phyloP scores from a whole-genome alignment of 2,888 invertebrate species.

The Oscheius sp. region DNA sequence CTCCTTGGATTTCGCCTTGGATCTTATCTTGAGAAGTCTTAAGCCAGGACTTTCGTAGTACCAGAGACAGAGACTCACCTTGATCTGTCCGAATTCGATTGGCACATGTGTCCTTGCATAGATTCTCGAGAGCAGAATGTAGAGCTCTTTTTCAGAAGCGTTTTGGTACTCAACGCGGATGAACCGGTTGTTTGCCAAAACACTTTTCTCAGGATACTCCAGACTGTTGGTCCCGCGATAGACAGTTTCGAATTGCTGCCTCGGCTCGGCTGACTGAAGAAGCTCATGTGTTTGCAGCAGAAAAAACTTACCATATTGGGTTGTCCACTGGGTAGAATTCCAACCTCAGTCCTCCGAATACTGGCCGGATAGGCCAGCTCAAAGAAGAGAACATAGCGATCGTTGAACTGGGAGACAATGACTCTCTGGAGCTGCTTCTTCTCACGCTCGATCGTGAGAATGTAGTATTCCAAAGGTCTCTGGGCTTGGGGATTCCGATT shows the following conservation, averaged over 20 bases:
- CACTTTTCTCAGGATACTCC: background rate
- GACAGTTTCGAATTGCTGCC: background rate
- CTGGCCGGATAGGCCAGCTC: conserved; percentile 5
- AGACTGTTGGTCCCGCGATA: background rate
- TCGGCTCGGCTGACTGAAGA: background rate
- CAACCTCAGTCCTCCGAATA: background rate
- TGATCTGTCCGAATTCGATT: background rate
- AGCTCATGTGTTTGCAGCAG: background rate
- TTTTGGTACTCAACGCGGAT: background rate
- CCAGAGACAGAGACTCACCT: background rate
- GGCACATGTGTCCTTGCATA: background rate
- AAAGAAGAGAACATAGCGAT: background rate
- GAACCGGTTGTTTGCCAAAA: background rate
- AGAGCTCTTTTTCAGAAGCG: background rate
- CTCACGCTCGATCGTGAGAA: background rate
- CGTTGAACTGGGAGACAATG: background rate
- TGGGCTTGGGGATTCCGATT: background rate
- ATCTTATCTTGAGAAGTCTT: too few species aligned
- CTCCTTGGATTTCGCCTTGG: background rate
- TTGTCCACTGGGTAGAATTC: too few species aligned
- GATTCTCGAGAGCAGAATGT: conserved; percentile 3
- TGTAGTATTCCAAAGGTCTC: background rate
- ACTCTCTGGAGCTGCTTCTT: background rate
- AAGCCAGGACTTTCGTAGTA: too few species aligned
- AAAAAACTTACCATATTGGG: background rate